Percentiles rank a stretch among this genome's conserved stretches.
phyloP scores from a whole-genome alignment of 1,140 invertebrate genomes.

The Drosophila elegans region DNA sequence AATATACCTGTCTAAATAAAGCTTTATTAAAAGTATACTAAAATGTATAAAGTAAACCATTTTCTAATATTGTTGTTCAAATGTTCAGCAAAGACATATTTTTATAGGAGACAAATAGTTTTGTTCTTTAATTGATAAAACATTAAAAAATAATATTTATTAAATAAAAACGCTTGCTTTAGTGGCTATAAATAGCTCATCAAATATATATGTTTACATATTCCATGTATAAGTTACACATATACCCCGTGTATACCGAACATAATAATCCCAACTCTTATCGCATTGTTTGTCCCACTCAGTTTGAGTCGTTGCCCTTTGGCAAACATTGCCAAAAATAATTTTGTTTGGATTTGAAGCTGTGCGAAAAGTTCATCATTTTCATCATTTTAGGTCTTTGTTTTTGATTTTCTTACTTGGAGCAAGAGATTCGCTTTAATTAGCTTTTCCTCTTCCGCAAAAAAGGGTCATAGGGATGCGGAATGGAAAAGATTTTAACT shows the following conservation, averaged over 20 bases:
- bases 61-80: no score
- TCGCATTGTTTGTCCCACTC: neutral
- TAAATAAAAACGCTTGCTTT: no score
- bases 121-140: no score
- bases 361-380: conserved; percentile 9
- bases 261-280: neutral
- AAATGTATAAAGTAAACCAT: no score
- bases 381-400: conserved; percentile 6
- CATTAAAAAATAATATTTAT: no score
- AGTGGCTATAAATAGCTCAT: no score
- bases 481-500: neutral
- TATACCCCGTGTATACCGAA: neutral
- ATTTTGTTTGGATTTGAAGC: conserved; percentile 28
- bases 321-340: conserved; percentile 30
- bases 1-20: neutral
- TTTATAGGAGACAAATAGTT: no score
- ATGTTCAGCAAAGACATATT: no score
- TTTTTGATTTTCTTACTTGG: conserved; percentile 12
- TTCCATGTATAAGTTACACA: neutral
- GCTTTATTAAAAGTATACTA: neutral
- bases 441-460: neutral
- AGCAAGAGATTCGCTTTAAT: conserved; percentile 10
- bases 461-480: neutral
- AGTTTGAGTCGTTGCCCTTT: neutral
- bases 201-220: no score